Conservation (phyloP, 2,797 vertebrate genomes). For the Diceros bicornis region DNA sequence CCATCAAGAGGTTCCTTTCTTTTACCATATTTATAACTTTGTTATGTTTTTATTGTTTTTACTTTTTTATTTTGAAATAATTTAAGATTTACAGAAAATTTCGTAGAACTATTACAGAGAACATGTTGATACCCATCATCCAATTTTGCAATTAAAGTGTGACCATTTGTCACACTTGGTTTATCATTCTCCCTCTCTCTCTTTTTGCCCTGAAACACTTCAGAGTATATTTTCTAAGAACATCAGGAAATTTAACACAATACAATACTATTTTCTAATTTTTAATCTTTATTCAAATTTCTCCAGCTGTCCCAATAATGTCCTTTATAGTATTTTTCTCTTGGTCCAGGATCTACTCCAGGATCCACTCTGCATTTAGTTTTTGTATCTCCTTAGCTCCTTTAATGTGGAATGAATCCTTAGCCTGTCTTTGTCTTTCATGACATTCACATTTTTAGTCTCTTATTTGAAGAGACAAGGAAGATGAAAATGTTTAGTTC, state of each 20-base stretch:
- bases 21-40: neutral
- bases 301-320: neutral
- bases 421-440: neutral
- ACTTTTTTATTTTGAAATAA: slow-evolving; percentile 34
- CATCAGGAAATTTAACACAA: neutral
- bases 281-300: neutral
- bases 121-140: neutral
- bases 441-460: neutral
- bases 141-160: neutral
- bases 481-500: slow-evolving; percentile 25
- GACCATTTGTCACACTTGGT: neutral
- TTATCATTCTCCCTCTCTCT: neutral
- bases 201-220: neutral
- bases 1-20: neutral
- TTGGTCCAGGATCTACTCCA: neutral
- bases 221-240: neutral
- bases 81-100: neutral
- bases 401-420: neutral
- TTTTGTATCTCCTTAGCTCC: neutral
- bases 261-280: neutral
- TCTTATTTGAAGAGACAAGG: neutral
- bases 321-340: neutral
- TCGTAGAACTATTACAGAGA: neutral
- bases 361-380: neutral
- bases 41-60: neutral